Percentiles rank a stretch among this genome's conserved stretches.
Evolutionary conservation across 2,888 invertebrate genomes (phyloP).

Genomic region (Cybosia mesomella): DNA sequence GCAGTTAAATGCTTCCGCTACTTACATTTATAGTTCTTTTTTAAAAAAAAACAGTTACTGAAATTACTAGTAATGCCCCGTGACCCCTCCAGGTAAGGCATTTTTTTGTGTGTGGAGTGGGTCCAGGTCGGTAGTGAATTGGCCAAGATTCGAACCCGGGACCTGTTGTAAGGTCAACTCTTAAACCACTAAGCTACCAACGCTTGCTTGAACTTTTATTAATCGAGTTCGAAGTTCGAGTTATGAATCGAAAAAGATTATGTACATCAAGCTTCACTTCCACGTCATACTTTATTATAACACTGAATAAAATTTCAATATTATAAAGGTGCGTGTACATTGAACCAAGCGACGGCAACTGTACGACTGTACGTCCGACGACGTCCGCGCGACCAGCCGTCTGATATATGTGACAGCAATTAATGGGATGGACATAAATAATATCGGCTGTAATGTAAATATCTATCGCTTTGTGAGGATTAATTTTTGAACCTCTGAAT

Average conservation of each 20-base stretch:
- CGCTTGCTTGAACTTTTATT: neutral
- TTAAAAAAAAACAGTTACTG: too few relatives aligned
- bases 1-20: too few relatives aligned
- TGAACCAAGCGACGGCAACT: constrained; percentile 47
- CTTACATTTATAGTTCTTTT: too few relatives aligned
- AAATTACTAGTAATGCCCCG: too few relatives aligned
- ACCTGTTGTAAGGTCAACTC: too few relatives aligned
- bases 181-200: too few relatives aligned
- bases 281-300: constrained; percentile 57
- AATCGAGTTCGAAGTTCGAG: neutral
- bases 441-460: constrained; percentile 60
- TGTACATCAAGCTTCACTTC: constrained; percentile 14
- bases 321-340: constrained; percentile 60
- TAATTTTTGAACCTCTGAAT: constrained; percentile 38
- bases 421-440: constrained; percentile 61
- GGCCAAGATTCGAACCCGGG: too few relatives aligned
- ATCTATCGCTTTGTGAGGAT: constrained; percentile 42
- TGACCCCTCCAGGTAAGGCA: too few relatives aligned
- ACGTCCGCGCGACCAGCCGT: constrained; percentile 57
- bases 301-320: constrained; percentile 66
- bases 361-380: constrained; percentile 52
- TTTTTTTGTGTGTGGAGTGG: too few relatives aligned
- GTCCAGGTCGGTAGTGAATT: too few relatives aligned
- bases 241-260: neutral
- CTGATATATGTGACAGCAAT: constrained; percentile 68